Percentiles rank a stretch among this genome's conserved stretches.
These are phyloP conservation scores for Heterohyrax brucei DNA, from an alignment of 2,797 vertebrate genomes.

Conservation along the genomic window DNA sequence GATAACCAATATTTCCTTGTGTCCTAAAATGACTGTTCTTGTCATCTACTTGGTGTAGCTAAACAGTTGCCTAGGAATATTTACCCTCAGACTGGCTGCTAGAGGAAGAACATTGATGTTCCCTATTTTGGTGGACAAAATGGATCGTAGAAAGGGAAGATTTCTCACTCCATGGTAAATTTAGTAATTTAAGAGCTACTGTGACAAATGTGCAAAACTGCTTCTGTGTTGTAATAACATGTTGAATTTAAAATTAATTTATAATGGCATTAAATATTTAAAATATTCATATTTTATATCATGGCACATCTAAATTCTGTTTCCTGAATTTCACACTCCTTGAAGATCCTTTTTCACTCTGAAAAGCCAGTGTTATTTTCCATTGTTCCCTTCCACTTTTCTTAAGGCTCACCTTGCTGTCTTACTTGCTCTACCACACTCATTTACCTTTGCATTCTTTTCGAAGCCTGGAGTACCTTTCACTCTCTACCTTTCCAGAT, in stretches of 20 bases:
- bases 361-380: not conserved
- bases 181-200: slow-evolving; percentile 5
- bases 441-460: not conserved
- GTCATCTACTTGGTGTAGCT: not conserved
- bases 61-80: not conserved
- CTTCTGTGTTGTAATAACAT: slow-evolving; percentile 41
- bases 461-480: not conserved
- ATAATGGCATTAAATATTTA: not conserved
- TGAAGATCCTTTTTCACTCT: not conserved
- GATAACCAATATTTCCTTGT: not conserved
- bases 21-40: not conserved
- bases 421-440: not conserved
- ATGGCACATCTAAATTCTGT: not conserved
- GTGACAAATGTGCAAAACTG: not conserved
- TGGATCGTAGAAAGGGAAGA: not conserved
- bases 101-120: not conserved
- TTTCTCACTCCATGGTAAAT: not conserved
- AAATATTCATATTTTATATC: not conserved
- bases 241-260: not conserved
- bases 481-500: not conserved
- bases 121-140: not conserved
- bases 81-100: not conserved
- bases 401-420: not conserved
- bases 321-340: not conserved
- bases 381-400: not conserved